These are phyloP conservation scores for Ephydatia muelleri DNA, from an alignment of 37 sponge, comb jelly and placozoan genomes.

Conservation along the genomic window DNA sequence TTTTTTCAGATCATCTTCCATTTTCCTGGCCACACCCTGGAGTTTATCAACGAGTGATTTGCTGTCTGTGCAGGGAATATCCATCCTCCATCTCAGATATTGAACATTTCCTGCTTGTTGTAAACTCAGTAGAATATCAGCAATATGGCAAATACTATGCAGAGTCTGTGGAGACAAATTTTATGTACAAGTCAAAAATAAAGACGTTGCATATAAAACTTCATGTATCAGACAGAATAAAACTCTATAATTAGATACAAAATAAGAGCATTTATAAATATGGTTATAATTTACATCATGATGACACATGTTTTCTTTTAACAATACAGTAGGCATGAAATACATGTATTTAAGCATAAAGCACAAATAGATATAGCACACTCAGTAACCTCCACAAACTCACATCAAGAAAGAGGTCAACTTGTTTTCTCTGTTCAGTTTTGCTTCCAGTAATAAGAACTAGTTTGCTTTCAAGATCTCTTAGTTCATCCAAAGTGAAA, in stretches of 20 bases:
- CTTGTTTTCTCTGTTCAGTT: constrained; percentile 46
- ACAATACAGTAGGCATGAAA: no score
- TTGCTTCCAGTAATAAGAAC: constrained; percentile 77
- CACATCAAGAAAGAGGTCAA: constrained; percentile 60
- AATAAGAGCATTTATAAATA: not conserved
- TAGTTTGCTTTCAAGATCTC: constrained; percentile 81
- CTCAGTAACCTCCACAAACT: not conserved
- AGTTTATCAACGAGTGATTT: not conserved
- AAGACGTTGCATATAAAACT: not conserved
- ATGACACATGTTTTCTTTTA: no score
- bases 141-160: constrained; percentile 30
- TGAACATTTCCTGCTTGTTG: constrained; percentile 29
- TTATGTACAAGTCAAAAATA: not conserved
- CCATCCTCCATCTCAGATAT: constrained; percentile 12
- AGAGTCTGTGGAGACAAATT: not conserved
- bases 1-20: constrained; percentile 24
- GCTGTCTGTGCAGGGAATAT: constrained; percentile 4
- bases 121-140: constrained; percentile 13
- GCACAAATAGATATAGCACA: not conserved
- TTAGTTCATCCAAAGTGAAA: constrained; percentile 66
- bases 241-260: not conserved
- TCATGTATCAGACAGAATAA: not conserved
- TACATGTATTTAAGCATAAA: no score
- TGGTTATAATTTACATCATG: no score
- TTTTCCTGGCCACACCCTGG: not conserved